Base-by-base conservation (phyloP, 1,140 invertebrate genomes). In the Daktulosphaira vitifoliae region DNA sequence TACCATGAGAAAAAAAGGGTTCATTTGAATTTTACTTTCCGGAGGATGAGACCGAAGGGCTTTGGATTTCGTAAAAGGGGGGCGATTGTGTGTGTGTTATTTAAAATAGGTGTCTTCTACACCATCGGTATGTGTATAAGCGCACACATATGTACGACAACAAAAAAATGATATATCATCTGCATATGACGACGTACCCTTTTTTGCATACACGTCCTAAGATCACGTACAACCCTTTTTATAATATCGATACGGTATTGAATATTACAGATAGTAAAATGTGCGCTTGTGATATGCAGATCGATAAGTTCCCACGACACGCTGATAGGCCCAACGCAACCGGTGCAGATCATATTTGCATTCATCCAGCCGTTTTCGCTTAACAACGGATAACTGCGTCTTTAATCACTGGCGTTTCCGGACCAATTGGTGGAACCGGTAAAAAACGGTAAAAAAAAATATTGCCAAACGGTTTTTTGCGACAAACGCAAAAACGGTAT, bases 1-100 rank as follows among this genome's bases (percentile, higher is more conserved):
- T 18, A 59, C 54, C 54, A 62, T 62, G 56, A 62, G 56, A 62
- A 62, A 62, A 62, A 62, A 62, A 62, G 56, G 56, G 56, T 62
- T 62, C 56, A 62, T 62, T 62, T 62, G 56, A 62, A 62, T 62
- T 62, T 48, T 62, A 48, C 42, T 48, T 48, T 48, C 56, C 56
- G 56, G 56, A 46, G 42, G 56, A 62, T 62, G 56, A 62, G 56
- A 62, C 56, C 56, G 42, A 4, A 48, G 42, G 56, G 56, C 42
- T 48, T 48, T 48, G 56, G 56, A 62, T 62, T 62, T 48, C 42
- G 42, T 48, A 46, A 18, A 46, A 62, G 44, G 56, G 56, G 56
- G 42, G 56, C 39, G 56, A 62, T 62, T 46, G 53, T 56, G 29
- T 33, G 29, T 33, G 53, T 26, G 39, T 48, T 62, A 62, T 62